Percentiles rank a stretch among this genome's conserved stretches.
These are phyloP conservation scores for Drosophila asahinai DNA, from an alignment of 1,140 invertebrate genomes.

Conservation along the genomic window DNA sequence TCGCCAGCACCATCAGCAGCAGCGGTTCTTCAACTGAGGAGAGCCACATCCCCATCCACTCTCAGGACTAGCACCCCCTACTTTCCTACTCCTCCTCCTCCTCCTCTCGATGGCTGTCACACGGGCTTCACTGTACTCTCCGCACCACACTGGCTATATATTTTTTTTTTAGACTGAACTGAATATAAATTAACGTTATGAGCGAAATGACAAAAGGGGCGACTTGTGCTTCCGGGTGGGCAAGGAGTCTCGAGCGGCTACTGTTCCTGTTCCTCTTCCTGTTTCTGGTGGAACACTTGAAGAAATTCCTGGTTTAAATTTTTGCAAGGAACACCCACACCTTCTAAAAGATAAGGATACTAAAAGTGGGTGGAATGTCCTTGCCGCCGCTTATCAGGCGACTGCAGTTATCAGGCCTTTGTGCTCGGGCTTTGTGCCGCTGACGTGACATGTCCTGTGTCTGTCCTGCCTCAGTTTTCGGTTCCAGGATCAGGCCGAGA, in stretches of 20 bases:
- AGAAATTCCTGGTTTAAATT: neutral
- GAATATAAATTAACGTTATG: conserved; percentile 83
- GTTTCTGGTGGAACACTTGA: conserved; percentile 1
- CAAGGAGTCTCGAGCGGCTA: neutral
- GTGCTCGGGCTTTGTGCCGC: conserved; percentile 66
- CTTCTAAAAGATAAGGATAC: neutral
- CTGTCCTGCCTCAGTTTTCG: conserved; percentile 12
- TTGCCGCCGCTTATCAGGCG: conserved; percentile 59
- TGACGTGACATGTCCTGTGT: conserved; percentile 80
- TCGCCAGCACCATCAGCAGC: conserved; percentile 44
- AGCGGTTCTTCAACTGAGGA: conserved; percentile 50
- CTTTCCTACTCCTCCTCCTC: conserved; percentile 5
- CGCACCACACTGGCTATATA: conserved; percentile 26
- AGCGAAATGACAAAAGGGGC: conserved; percentile 76
- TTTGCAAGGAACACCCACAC: too few species aligned
- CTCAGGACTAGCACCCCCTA: neutral
- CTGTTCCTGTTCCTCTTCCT: conserved; percentile 6
- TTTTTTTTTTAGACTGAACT: conserved; percentile 80
- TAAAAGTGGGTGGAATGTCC: conserved; percentile 14
- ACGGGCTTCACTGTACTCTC: conserved; percentile 47
- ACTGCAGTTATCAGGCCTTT: conserved; percentile 78
- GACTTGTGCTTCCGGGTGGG: conserved; percentile 44
- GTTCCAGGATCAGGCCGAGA: neutral
- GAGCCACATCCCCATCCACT: neutral
- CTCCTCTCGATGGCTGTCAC: conserved; percentile 32